Base-by-base conservation (phyloP, 2,888 invertebrate species). In the Pocota personata region DNA sequence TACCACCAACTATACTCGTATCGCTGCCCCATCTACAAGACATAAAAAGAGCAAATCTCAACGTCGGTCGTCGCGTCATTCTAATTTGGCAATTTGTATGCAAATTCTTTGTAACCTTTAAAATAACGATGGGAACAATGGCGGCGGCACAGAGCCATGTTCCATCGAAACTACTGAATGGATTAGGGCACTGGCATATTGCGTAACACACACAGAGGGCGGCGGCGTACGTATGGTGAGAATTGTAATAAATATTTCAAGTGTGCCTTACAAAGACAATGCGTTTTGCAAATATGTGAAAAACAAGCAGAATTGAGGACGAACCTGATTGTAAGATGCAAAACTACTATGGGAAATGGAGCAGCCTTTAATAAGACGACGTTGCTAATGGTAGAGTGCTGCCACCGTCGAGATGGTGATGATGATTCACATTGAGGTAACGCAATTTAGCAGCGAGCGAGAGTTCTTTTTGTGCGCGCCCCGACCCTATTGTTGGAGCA, bases 71-170 rank as follows among this genome's bases (percentile, higher is more conserved):
- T 64, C 80, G 71, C 80, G 82, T 86, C 86, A 86, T 86, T 86
- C 82, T 86, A 87, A 87, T 87, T 87, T 87, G 82, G 87, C 69
- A 87, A 87, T 87, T 87, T 82, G 87, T 78, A 87, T 87, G 87
- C 82, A 87, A 87, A 82, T 87, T 87, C 87, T 43, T 87, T 73
- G 82, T 87, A 87, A 87, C 87, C 87, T 87, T 87, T 82, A 87
- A 87, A 87, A 77, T 80, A 87, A 87, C 82, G 73, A 78, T 82
- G 87, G 77, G 82, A 87, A 82, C 66, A 55, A 35, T 27, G 67
- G 57, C 67, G 67, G 57, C 67, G 50, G 67, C 50, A 12, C 5
- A 14, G 40, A 40, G 52, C 66, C 58, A 58, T 58, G n/a, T n/a
- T n/a, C n/a, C n/a, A n/a, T n/a, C n/a, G n/a, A n/a, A n/a, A n/a